Conservation (phyloP, 2,888 invertebrate species). For the Physocephala rufipes region DNA sequence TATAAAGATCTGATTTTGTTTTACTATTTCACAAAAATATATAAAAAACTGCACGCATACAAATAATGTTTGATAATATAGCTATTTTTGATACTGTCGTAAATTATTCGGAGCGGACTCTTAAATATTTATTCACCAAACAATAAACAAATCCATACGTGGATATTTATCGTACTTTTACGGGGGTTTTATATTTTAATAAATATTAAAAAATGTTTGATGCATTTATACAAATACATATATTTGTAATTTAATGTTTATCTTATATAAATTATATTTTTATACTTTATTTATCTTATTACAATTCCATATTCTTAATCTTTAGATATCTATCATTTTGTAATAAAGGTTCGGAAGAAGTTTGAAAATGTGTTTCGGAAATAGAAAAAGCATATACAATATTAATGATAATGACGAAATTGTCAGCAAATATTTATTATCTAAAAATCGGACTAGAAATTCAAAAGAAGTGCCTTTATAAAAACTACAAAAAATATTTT, state of each 20-base stretch:
- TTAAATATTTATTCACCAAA: constrained; percentile 42
- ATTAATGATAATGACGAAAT: constrained; percentile 28
- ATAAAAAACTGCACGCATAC: too few species aligned
- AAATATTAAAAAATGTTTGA: constrained; percentile 33
- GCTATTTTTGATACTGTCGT: constrained; percentile 40
- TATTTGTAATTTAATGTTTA: constrained; percentile 40
- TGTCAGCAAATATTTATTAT: constrained; percentile 40
- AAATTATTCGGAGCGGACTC: constrained; percentile 41
- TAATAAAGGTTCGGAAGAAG: constrained; percentile 37
- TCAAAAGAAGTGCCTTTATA: constrained; percentile 45
- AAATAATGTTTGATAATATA: constrained; percentile 47
- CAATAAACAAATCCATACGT: constrained; percentile 41
- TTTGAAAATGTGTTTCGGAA: constrained; percentile 33
- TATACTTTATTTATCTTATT: constrained; percentile 19
- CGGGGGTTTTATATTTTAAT: constrained; percentile 38
- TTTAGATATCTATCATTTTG: constrained; percentile 24
- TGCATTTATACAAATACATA: constrained; percentile 43
- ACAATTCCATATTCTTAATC: constrained; percentile 10
- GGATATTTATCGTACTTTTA: constrained; percentile 36
- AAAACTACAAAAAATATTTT: constrained; percentile 21
- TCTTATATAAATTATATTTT: constrained; percentile 35
- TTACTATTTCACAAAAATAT: constrained; percentile 53
- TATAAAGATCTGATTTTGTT: constrained; percentile 52
- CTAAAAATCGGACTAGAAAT: constrained; percentile 42
- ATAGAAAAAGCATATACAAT: constrained; percentile 34